phyloP scores from a whole-genome alignment of 2,888 invertebrate genomes.

The Deilephila porcellus region DNA sequence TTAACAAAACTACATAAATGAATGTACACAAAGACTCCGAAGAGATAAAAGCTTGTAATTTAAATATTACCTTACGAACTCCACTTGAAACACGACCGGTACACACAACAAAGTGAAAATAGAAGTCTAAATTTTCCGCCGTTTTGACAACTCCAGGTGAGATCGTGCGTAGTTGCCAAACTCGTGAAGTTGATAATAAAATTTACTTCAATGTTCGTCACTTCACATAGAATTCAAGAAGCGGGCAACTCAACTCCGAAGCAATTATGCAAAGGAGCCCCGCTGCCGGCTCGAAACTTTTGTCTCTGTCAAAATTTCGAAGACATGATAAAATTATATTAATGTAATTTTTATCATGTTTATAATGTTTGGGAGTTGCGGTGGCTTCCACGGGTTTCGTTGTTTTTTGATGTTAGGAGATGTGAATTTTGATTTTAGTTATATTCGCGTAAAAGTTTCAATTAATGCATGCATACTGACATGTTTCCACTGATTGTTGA shows the following conservation, averaged over 20 bases:
- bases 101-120: constrained; percentile 21
- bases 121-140: constrained; percentile 22
- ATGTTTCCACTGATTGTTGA: too few relatives aligned
- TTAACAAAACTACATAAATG: neutral
- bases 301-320: constrained; percentile 61
- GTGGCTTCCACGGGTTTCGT: neutral
- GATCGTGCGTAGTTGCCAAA: constrained; percentile 33
- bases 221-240: constrained; percentile 39
- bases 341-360: constrained; percentile 34
- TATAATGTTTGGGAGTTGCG: constrained; percentile 28
- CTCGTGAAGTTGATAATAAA: constrained; percentile 42
- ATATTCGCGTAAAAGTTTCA: too few relatives aligned
- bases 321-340: constrained; percentile 45
- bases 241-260: constrained; percentile 40
- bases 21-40: neutral
- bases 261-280: constrained; percentile 74
- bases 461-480: too few relatives aligned
- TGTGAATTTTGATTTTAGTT: neutral
- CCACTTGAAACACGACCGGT: constrained; percentile 8
- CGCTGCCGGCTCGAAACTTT: constrained; percentile 63
- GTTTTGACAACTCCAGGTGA: constrained; percentile 31
- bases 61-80: constrained; percentile 4
- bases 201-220: constrained; percentile 39
- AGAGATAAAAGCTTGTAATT: neutral
- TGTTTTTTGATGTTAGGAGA: neutral